A percentile compares a stretch with the other conserved stretches of the same genome.
Evolutionary conservation across 2,113 vertebrate species (phyloP).

Genomic region (Cnemophilus loriae): DNA sequence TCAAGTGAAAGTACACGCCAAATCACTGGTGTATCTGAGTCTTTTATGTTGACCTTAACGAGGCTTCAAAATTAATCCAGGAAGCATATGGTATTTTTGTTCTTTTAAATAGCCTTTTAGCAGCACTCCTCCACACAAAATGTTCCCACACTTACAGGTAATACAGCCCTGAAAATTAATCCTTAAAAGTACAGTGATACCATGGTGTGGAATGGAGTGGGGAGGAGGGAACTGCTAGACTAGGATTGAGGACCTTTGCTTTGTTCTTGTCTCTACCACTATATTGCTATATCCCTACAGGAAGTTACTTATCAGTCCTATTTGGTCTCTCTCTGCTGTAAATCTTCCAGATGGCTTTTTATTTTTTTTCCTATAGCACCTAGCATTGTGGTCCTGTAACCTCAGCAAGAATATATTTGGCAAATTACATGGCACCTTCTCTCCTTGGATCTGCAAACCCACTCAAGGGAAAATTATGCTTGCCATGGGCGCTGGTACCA

Average conservation of each 20-base stretch:
- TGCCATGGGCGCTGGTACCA: not conserved
- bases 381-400: not conserved
- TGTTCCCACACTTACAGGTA: slow-evolving; percentile 66
- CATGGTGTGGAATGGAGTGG: not conserved
- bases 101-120: slow-evolving; percentile 71
- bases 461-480: not conserved
- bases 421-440: not conserved
- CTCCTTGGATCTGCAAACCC: not conserved
- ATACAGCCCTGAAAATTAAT: slow-evolving; percentile 8
- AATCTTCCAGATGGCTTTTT: not conserved
- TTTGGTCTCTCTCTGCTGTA: not conserved
- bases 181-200: slow-evolving; percentile 11
- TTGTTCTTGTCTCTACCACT: not conserved
- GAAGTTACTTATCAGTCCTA: not conserved
- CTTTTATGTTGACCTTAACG: slow-evolving; percentile 72
- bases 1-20: slow-evolving; percentile 61
- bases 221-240: not conserved
- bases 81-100: slow-evolving; percentile 75
- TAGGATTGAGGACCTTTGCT: not conserved
- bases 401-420: not conserved
- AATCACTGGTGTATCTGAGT: slow-evolving; percentile 67
- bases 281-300: not conserved
- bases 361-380: not conserved
- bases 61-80: slow-evolving; percentile 72
- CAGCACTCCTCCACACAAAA: slow-evolving; percentile 67